A percentile compares a stretch with the other conserved stretches of the same genome.
Conservation (phyloP, 2,888 invertebrate species). For the Tinea pellionella region DNA sequence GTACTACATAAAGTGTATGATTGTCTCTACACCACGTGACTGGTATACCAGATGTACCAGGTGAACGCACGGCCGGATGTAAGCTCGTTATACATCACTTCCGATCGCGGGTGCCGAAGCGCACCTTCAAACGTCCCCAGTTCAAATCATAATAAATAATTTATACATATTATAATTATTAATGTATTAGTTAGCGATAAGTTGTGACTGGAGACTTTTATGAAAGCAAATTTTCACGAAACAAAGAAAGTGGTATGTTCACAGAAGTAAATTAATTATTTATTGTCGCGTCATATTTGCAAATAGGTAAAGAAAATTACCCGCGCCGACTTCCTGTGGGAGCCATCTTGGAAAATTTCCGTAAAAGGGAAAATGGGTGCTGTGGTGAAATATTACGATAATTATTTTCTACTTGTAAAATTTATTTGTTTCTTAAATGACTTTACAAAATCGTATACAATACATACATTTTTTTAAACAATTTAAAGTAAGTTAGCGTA, state of each 20-base stretch:
- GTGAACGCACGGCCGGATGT: slow-evolving; percentile 44
- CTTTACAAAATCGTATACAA: not conserved
- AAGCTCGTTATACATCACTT: slow-evolving; percentile 46
- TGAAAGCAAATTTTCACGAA: not conserved
- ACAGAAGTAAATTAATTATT: slow-evolving; percentile 12
- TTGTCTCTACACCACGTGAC: not conserved
- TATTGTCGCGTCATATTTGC: slow-evolving; percentile 12
- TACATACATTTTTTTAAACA: not conserved
- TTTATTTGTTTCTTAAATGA: not conserved
- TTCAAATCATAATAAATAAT: not conserved
- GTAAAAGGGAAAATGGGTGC: slow-evolving; percentile 11
- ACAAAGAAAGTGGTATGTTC: slow-evolving; percentile 2
- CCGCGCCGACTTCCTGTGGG: not conserved
- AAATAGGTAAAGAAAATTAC: slow-evolving; percentile 11
- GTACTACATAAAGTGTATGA: too few species aligned
- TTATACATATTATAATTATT: not conserved
- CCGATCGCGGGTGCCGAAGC: slow-evolving; percentile 30
- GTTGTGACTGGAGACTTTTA: too few species aligned
- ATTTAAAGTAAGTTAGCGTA: too few species aligned
- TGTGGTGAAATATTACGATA: slow-evolving; percentile 8
- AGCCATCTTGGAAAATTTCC: not conserved
- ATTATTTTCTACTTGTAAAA: slow-evolving; percentile 8
- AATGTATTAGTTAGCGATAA: too few species aligned
- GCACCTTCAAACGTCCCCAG: not conserved
- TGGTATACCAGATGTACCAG: slow-evolving; percentile 21